phyloP scores from a whole-genome alignment of 2,888 invertebrate genomes.

The Catocala fraxini region DNA sequence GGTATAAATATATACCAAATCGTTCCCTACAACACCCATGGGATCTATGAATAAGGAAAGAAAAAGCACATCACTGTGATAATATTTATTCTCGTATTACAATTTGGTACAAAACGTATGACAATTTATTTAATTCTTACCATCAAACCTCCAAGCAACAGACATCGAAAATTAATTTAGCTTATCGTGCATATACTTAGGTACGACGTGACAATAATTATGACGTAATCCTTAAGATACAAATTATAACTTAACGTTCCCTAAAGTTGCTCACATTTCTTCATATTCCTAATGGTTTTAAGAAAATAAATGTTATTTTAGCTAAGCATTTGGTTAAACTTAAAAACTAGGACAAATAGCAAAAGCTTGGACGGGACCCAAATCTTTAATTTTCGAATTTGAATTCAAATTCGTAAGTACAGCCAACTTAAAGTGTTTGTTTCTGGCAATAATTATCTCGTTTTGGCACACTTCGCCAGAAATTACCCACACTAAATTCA shows the following conservation, averaged over 20 bases:
- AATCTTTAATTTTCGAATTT: slow-evolving; percentile 13
- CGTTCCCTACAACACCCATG: neutral
- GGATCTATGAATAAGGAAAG: slow-evolving; percentile 19
- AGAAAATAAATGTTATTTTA: neutral
- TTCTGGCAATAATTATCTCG: slow-evolving; percentile 1
- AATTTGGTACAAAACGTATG: slow-evolving; percentile 49
- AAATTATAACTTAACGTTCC: neutral
- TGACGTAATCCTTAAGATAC: too few relatives aligned
- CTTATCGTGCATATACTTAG: neutral
- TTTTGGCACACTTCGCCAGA: slow-evolving; percentile 3
- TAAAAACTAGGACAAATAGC: slow-evolving; percentile 2
- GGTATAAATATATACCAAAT: neutral
- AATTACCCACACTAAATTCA: neutral
- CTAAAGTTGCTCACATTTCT: too few relatives aligned
- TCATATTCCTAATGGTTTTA: neutral
- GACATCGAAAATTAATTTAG: neutral
- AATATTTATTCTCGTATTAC: slow-evolving; percentile 41
- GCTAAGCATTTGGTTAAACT: slow-evolving; percentile 1
- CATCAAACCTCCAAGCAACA: slow-evolving; percentile 1
- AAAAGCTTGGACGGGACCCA: slow-evolving; percentile 11
- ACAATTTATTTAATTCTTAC: slow-evolving; percentile 1
- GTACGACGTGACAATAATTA: too few relatives aligned
- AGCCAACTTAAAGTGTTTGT: neutral
- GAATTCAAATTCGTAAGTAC: neutral
- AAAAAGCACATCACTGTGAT: slow-evolving; percentile 8